Conservation (phyloP, 2,797 vertebrate genomes). For the Bradypus variegatus region DNA sequence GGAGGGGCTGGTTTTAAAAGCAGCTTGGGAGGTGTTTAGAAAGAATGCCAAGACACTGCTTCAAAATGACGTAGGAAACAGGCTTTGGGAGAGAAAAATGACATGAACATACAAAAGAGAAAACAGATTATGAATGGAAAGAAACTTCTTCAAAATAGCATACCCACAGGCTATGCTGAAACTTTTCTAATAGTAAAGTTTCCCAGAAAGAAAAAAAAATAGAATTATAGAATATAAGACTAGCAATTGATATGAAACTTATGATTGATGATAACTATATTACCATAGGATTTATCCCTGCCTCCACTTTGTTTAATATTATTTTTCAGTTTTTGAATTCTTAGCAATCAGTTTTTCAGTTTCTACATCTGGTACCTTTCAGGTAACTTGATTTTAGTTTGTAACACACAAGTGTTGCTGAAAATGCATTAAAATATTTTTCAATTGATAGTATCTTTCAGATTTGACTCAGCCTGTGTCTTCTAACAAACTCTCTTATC, state of each 20-base stretch:
- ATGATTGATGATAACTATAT: slow-evolving; percentile 1
- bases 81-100: not conserved
- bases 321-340: slow-evolving; percentile 27
- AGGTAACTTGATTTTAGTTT: slow-evolving; percentile 35
- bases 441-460: slow-evolving; percentile 2
- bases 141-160: not conserved
- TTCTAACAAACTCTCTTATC: not conserved
- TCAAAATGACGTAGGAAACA: not conserved
- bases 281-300: not conserved
- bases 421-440: slow-evolving; percentile 22
- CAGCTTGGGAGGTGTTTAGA: not conserved
- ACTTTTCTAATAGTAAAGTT: not conserved
- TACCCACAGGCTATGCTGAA: not conserved
- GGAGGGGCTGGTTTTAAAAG: not conserved
- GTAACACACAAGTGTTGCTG: slow-evolving; percentile 1
- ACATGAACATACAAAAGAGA: not conserved
- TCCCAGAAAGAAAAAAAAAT: not conserved
- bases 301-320: slow-evolving; percentile 3
- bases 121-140: not conserved
- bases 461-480: slow-evolving; percentile 8
- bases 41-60: not conserved
- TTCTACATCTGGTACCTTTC: slow-evolving; percentile 18
- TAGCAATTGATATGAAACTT: not conserved
- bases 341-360: not conserved
- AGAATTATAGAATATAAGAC: not conserved